Percentiles rank a stretch among this genome's conserved stretches.
phyloP scores from a whole-genome alignment of 2,888 invertebrate genomes.

The Steromphala cineraria region DNA sequence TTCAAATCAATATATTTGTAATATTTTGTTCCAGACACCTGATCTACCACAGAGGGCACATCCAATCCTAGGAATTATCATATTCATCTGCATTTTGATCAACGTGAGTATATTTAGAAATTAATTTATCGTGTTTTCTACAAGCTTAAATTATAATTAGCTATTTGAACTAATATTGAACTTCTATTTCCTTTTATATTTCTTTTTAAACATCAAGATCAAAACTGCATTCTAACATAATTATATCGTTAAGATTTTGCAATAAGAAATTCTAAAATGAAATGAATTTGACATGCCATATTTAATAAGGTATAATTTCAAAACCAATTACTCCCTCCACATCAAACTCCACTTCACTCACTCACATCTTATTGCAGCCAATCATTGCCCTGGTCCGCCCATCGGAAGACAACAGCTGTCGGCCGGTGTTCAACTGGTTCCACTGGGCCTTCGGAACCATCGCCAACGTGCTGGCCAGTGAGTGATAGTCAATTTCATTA shows the following conservation, averaged over 20 bases:
- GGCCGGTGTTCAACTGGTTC: constrained; percentile 75
- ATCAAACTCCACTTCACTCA: neutral
- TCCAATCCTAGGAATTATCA: constrained; percentile 74
- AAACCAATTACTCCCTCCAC: too few species aligned
- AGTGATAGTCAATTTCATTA: too few species aligned
- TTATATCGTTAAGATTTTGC: too few species aligned
- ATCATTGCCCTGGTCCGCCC: constrained; percentile 72
- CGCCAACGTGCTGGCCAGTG: constrained; percentile 73
- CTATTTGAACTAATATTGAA: too few species aligned
- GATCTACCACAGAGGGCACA: constrained; percentile 71
- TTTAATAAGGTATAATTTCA: neutral
- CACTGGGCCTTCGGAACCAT: constrained; percentile 74
- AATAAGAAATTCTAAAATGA: neutral
- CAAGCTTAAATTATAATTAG: too few species aligned
- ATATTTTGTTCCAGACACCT: constrained; percentile 55
- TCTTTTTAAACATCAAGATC: too few species aligned
- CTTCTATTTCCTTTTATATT: too few species aligned
- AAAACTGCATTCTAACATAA: too few species aligned
- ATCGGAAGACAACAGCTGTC: constrained; percentile 60
- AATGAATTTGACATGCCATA: neutral
- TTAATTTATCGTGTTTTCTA: neutral
- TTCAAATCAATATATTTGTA: neutral
- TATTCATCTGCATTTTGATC: constrained; percentile 71
- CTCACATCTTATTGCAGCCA: constrained; percentile 62
- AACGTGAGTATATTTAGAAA: constrained; percentile 66